Evolutionary conservation across 2,797 vertebrate species (phyloP).

Genomic region (Mormyrops boulengeri): DNA sequence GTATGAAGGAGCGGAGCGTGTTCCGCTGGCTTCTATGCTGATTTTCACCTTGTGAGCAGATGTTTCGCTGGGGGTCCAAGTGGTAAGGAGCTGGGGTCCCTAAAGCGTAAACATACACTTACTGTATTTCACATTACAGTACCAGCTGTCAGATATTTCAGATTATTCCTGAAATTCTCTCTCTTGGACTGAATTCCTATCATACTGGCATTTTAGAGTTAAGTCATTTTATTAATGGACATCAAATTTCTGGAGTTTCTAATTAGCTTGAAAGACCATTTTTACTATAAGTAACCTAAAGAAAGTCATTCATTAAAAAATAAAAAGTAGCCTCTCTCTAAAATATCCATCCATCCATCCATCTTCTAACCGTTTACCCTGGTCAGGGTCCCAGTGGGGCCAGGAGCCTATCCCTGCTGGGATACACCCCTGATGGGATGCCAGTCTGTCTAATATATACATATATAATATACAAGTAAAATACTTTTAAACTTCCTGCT

Average conservation of each 20-base stretch:
- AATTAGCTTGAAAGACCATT: not conserved
- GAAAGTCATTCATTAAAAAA: not conserved
- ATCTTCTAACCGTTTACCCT: not conserved
- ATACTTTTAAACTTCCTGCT: not conserved
- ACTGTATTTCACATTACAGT: not conserved
- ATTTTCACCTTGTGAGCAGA: slow-evolving; percentile 6
- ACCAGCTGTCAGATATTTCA: not conserved
- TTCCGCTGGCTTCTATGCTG: not conserved
- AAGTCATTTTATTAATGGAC: not conserved
- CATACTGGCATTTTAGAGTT: not conserved
- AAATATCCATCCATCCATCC: not conserved
- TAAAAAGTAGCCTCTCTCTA: not conserved
- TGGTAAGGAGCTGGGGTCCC: not conserved
- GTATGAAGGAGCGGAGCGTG: not conserved
- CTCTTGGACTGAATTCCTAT: not conserved
- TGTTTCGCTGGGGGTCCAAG: not conserved
- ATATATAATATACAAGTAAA: not conserved
- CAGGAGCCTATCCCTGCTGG: no score
- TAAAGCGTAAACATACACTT: not conserved
- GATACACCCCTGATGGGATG: not conserved
- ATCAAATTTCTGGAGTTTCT: not conserved
- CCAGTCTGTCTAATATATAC: not conserved
- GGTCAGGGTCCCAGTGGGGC: no score
- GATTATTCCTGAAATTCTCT: not conserved
- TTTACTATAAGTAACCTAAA: not conserved